Conservation (phyloP, 2,797 vertebrate genomes). For the Danio choprae region DNA sequence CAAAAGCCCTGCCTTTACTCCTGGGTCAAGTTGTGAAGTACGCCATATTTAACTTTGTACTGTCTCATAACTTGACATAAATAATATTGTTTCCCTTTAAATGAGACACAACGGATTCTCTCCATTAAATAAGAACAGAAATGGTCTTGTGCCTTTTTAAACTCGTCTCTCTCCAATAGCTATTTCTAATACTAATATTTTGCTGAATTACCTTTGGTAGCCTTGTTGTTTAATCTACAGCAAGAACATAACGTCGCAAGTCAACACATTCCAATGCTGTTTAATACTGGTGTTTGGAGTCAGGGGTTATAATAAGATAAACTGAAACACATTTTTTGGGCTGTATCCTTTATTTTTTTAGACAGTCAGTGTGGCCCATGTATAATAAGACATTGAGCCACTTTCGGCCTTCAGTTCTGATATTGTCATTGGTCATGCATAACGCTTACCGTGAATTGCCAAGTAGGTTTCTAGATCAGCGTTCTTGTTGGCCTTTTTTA, state of each 20-base stretch:
- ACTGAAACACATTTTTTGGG: constrained; percentile 37
- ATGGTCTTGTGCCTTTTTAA: constrained; percentile 15
- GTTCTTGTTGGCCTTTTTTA: constrained; percentile 13
- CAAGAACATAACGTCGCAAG: not conserved
- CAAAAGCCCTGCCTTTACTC: constrained; percentile 11
- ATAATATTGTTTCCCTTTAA: constrained; percentile 41
- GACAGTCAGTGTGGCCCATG: constrained; percentile 27
- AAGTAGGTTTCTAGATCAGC: constrained; percentile 6
- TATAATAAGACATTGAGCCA: constrained; percentile 12
- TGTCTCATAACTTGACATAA: constrained; percentile 31
- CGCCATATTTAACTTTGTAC: constrained; percentile 24
- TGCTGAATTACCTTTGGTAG: constrained; percentile 5
- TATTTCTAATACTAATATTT: constrained; percentile 15
- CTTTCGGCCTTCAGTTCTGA: constrained; percentile 2
- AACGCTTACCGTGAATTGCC: not conserved
- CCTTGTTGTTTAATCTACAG: constrained; percentile 19
- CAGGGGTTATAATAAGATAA: constrained; percentile 11
- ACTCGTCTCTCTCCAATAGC: constrained; percentile 9
- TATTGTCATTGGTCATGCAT: not conserved
- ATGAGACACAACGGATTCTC: constrained; percentile 42
- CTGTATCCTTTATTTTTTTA: constrained; percentile 31
- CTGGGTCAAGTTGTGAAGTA: constrained; percentile 17
- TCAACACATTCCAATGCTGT: constrained; percentile 26
- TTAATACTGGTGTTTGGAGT: constrained; percentile 1
- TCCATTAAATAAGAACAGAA: constrained; percentile 42